Conservation (phyloP, 2,113 vertebrate species). For the Tylochromis polylepis region DNA sequence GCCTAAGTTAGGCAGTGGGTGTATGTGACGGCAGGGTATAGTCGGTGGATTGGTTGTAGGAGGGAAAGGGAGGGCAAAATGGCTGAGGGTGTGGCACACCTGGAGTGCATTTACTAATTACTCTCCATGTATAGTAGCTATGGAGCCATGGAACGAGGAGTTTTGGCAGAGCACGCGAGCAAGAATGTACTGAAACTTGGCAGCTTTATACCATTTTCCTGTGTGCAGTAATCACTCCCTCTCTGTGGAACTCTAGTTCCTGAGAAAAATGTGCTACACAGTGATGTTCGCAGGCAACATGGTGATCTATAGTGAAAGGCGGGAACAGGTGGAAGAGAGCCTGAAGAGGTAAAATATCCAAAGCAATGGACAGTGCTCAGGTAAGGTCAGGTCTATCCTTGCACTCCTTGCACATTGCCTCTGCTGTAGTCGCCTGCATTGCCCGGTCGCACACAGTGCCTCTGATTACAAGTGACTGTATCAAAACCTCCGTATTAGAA, state of each 20-base stretch:
- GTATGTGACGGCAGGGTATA: neutral
- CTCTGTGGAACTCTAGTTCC: neutral
- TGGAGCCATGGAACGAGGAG: neutral
- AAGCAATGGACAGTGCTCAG: too few relatives aligned
- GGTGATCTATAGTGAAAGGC: too few relatives aligned
- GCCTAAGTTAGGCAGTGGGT: neutral
- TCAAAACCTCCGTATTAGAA: neutral
- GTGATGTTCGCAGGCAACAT: too few relatives aligned
- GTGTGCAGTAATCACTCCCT: neutral
- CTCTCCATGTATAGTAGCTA: neutral
- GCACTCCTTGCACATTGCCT: too few relatives aligned
- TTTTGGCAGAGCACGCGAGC: neutral
- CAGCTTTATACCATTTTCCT: neutral
- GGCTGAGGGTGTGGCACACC: neutral
- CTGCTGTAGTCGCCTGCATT: too few relatives aligned
- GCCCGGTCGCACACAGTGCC: too few relatives aligned
- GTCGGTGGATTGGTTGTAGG: neutral
- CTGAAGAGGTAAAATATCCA: too few relatives aligned
- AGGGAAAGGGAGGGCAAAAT: neutral
- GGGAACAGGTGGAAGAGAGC: too few relatives aligned
- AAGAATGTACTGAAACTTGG: neutral
- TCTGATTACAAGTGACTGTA: too few relatives aligned
- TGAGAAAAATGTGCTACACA: neutral
- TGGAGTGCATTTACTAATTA: neutral
- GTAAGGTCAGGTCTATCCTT: too few relatives aligned